Conservation (phyloP, 2,888 invertebrate genomes). For the Cerastis leucographa region DNA sequence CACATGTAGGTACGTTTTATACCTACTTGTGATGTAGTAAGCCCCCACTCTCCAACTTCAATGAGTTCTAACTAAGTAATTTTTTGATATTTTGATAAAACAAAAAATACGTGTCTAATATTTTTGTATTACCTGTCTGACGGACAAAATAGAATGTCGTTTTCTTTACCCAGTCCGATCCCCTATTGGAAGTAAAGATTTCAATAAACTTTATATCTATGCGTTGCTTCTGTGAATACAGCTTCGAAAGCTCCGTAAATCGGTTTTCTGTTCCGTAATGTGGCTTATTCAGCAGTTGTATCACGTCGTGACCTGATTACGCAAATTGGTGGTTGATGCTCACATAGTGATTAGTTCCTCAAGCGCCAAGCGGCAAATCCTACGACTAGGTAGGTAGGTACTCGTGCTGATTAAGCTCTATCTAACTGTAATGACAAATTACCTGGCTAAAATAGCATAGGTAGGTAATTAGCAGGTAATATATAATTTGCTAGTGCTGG, state of each 20-base stretch:
- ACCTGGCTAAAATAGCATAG: neutral
- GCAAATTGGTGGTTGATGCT: constrained; percentile 46
- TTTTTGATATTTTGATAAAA: too few species aligned
- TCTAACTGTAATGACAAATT: constrained; percentile 1
- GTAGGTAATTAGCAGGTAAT: neutral
- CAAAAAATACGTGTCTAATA: too few species aligned
- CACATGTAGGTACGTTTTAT: too few species aligned
- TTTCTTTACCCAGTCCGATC: too few species aligned
- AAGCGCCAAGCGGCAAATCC: constrained; percentile 19
- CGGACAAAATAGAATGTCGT: too few species aligned
- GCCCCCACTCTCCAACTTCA: too few species aligned
- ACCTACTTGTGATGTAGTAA: too few species aligned
- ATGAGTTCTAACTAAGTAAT: too few species aligned
- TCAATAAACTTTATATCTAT: neutral
- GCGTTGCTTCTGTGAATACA: neutral
- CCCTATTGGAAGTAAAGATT: neutral
- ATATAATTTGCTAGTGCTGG: neutral
- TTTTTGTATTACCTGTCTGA: too few species aligned
- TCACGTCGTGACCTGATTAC: constrained; percentile 41
- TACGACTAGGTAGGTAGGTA: constrained; percentile 1
- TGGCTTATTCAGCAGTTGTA: constrained; percentile 25
- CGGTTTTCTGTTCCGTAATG: constrained; percentile 20
- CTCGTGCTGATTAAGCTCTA: constrained; percentile 12
- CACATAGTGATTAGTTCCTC: constrained; percentile 47
- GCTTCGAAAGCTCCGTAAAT: constrained; percentile 16